These are phyloP conservation scores for Xanthia togata DNA, from an alignment of 2,888 invertebrate genomes.

Conservation along the genomic window DNA sequence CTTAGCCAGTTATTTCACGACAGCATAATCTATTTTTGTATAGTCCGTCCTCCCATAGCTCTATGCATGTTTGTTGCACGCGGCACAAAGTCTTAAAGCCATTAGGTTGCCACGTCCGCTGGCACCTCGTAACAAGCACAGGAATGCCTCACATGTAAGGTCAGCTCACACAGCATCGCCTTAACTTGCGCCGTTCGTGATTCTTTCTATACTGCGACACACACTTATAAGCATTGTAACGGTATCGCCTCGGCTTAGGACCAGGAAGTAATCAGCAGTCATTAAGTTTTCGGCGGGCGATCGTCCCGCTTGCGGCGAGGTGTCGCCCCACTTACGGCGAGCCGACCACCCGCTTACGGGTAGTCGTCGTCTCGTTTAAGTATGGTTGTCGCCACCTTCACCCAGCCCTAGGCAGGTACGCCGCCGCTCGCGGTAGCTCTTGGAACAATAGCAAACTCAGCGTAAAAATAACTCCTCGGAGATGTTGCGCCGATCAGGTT, in stretches of 20 bases:
- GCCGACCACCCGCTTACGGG: not conserved
- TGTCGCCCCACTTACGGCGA: not conserved
- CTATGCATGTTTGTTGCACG: constrained; percentile 26
- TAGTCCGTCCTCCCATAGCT: not conserved
- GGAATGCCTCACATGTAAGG: constrained; percentile 59
- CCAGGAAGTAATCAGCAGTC: not conserved
- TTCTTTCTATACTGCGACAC: not conserved
- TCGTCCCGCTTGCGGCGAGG: not conserved
- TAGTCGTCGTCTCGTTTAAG: too few species aligned
- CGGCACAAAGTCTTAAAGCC: constrained; percentile 39
- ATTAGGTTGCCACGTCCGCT: constrained; percentile 47
- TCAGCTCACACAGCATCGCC: not conserved
- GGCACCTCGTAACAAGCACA: constrained; percentile 58
- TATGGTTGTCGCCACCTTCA: not conserved
- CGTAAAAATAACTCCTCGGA: too few species aligned
- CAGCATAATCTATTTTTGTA: not conserved
- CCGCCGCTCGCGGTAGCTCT: not conserved
- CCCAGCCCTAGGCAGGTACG: too few species aligned
- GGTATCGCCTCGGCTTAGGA: too few species aligned
- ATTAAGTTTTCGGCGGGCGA: not conserved
- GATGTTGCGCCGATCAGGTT: not conserved
- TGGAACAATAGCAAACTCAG: not conserved
- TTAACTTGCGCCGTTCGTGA: not conserved
- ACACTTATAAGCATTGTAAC: not conserved
- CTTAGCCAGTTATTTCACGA: not conserved